phyloP scores from a whole-genome alignment of 2,888 invertebrate genomes.

The Ephialtes manifestator region DNA sequence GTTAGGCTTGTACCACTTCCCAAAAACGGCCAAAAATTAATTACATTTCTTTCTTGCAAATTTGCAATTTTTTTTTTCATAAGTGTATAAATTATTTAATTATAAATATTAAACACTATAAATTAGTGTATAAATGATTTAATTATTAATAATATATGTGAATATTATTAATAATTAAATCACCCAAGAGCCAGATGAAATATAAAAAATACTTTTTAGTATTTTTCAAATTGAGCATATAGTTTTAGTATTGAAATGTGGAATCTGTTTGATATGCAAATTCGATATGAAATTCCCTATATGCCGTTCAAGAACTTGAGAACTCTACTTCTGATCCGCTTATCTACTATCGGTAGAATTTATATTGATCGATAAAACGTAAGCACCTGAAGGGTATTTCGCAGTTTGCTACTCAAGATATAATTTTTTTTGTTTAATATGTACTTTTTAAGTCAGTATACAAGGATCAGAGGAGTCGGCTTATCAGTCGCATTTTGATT shows the following conservation, averaged over 20 bases:
- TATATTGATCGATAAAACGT: constrained; percentile 24
- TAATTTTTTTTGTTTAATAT: neutral
- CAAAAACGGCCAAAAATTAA: too few species aligned
- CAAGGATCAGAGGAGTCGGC: neutral
- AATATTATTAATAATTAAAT: too few species aligned
- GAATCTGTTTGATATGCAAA: neutral
- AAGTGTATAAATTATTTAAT: too few species aligned
- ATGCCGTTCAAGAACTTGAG: neutral
- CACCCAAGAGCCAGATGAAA: too few species aligned
- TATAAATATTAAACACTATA: too few species aligned
- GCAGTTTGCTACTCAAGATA: constrained; percentile 9
- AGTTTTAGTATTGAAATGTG: neutral
- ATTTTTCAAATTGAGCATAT: too few species aligned
- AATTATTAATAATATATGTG: too few species aligned
- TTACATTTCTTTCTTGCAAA: too few species aligned
- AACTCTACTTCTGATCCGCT: constrained; percentile 6
- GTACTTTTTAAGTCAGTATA: neutral
- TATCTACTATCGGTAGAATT: neutral
- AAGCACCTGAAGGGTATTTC: constrained; percentile 37
- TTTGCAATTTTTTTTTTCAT: too few species aligned
- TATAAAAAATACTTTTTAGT: too few species aligned
- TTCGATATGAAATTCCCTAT: neutral
- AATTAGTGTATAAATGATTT: too few species aligned
- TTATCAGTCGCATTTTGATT: neutral
- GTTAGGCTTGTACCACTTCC: too few species aligned